A percentile compares a stretch with the other conserved stretches of the same genome.
These are phyloP conservation scores for Chanos chanos DNA, from an alignment of 2,797 vertebrate species.

Conservation along the genomic window DNA sequence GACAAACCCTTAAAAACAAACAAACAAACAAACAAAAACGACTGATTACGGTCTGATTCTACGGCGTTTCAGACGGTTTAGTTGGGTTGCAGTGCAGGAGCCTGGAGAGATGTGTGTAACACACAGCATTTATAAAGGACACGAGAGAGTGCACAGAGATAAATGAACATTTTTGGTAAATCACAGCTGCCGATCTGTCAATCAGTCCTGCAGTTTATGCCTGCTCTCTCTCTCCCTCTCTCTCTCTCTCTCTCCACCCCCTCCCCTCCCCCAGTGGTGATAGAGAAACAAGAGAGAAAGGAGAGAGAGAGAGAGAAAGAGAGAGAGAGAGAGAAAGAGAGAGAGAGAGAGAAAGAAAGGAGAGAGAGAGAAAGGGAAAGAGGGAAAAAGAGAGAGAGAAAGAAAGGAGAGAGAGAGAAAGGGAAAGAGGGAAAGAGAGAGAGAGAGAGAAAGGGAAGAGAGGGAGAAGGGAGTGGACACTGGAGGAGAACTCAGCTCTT, in stretches of 20 bases:
- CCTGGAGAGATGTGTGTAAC: too few species aligned
- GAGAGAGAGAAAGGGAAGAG: not conserved
- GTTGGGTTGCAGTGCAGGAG: too few species aligned
- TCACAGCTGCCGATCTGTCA: not conserved
- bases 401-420: not conserved
- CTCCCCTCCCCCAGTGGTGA: not conserved
- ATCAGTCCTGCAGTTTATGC: not conserved
- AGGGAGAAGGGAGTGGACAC: constrained; percentile 31
- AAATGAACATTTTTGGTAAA: not conserved
- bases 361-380: not conserved
- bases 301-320: too few species aligned
- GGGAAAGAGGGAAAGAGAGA: not conserved
- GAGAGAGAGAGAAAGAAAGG: too few species aligned
- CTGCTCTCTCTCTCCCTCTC: not conserved
- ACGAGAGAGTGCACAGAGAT: not conserved
- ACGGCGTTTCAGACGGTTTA: too few species aligned
- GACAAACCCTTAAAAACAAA: too few species aligned
- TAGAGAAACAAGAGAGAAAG: too few species aligned
- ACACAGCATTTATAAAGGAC: not conserved
- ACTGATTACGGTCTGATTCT: too few species aligned
- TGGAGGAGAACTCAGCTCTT: constrained; percentile 42
- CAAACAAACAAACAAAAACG: too few species aligned
- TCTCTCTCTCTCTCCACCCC: not conserved
- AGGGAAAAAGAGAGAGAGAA: not conserved
- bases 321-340: too few species aligned